These are phyloP conservation scores for Agriopis marginaria DNA, from an alignment of 2,888 invertebrate species.

Conservation along the genomic window DNA sequence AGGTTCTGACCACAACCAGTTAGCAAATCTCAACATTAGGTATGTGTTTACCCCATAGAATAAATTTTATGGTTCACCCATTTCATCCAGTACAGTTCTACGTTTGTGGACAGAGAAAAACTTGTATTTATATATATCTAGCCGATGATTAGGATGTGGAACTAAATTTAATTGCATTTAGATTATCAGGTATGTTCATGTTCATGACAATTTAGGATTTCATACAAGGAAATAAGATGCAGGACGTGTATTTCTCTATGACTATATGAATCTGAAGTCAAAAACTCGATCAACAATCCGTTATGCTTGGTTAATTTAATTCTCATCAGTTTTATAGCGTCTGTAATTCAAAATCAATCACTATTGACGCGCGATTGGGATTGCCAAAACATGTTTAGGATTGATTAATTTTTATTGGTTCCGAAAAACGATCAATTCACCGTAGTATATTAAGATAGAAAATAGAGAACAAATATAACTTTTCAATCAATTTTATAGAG, in stretches of 20 bases:
- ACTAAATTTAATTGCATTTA: no score
- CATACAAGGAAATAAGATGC: no score
- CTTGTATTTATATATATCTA: no score
- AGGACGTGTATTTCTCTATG: neutral
- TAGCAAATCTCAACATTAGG: no score
- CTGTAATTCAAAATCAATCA: slow-evolving; percentile 8
- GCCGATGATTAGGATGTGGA: no score
- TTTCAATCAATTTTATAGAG: neutral
- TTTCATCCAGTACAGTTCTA: no score
- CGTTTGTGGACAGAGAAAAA: no score
- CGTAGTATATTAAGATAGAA: neutral
- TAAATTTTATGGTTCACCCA: no score
- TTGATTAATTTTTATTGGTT: neutral
- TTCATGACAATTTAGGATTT: no score
- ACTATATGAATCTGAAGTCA: neutral
- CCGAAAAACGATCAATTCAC: neutral
- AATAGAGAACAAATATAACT: neutral
- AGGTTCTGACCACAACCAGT: no score
- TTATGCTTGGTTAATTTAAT: neutral
- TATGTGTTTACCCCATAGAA: no score
- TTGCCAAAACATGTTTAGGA: neutral
- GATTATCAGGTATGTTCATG: no score
- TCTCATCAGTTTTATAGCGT: slow-evolving; percentile 3
- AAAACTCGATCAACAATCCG: neutral
- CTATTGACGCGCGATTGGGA: neutral